phyloP scores from a whole-genome alignment of 2,113 vertebrate species.

The Puntigrus tetrazona region DNA sequence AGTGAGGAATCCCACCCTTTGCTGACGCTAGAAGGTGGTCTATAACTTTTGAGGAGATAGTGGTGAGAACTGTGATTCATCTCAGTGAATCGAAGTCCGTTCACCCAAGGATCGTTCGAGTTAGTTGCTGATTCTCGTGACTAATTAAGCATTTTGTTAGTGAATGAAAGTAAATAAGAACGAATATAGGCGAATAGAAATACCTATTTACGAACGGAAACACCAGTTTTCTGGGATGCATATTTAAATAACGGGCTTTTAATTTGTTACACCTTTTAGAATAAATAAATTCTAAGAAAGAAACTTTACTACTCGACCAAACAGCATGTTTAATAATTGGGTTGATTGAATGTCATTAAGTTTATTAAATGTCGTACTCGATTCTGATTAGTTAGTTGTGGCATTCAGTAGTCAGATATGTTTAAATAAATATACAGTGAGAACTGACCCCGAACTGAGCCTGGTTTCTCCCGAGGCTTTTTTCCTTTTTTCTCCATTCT shows the following conservation, averaged over 20 bases:
- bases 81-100: background rate
- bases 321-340: background rate
- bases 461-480: too few species aligned
- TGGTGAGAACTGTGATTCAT: background rate
- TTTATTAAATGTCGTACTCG: too few species aligned
- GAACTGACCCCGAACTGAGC: too few species aligned
- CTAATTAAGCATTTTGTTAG: background rate
- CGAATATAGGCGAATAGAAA: background rate
- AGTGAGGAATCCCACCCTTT: conserved; percentile 29
- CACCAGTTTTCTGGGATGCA: too few species aligned
- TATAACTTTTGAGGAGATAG: background rate
- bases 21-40: conserved; percentile 30
- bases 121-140: background rate
- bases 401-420: background rate
- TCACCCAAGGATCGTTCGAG: background rate
- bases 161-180: background rate
- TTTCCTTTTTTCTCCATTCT: too few species aligned
- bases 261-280: too few species aligned
- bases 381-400: background rate
- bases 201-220: background rate
- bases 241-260: too few species aligned
- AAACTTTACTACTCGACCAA: too few species aligned
- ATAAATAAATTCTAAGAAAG: too few species aligned
- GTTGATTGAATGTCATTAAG: background rate
- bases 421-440: background rate